phyloP scores from a whole-genome alignment of 2,797 vertebrate species.

The Loriculus beryllinus region DNA sequence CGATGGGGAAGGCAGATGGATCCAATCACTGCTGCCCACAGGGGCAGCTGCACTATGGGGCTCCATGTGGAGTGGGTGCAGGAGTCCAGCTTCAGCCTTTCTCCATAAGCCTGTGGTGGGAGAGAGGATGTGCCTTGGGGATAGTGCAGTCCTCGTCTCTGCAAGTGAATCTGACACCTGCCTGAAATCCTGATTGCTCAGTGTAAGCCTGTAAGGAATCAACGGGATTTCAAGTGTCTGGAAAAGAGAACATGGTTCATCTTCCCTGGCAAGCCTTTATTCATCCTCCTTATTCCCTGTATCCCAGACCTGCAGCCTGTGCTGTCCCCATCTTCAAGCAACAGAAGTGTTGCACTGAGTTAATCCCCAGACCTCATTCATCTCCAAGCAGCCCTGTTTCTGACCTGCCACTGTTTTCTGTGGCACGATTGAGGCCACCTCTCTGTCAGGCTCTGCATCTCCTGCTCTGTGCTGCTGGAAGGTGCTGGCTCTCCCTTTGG shows the following conservation, averaged over 20 bases:
- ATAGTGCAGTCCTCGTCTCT: not conserved
- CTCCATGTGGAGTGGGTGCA: accelerated
- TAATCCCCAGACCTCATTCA: not conserved
- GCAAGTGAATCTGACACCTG: not conserved
- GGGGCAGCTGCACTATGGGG: not conserved
- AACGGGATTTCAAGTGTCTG: not conserved
- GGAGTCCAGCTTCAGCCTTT: not conserved
- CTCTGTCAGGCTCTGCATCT: not conserved
- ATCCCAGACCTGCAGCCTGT: not conserved
- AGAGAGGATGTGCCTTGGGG: not conserved
- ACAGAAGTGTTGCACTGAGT: not conserved
- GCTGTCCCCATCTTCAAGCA: not conserved
- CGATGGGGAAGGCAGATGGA: conserved; percentile 29
- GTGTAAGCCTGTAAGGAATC: not conserved
- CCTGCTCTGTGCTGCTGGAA: not conserved
- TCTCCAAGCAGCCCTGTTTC: not conserved
- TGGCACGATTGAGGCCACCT: not conserved
- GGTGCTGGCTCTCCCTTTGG: not conserved
- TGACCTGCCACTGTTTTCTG: not conserved
- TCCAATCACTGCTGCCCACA: not conserved
- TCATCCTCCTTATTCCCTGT: not conserved
- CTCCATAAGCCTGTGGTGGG: accelerated
- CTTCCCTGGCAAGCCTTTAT: not conserved
- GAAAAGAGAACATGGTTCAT: not conserved
- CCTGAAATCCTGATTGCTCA: not conserved